Evolutionary conservation across 2,113 vertebrate species (phyloP), one percentile per base, ranked within the genome.

Genomic region (Numida meleagris): DNA sequence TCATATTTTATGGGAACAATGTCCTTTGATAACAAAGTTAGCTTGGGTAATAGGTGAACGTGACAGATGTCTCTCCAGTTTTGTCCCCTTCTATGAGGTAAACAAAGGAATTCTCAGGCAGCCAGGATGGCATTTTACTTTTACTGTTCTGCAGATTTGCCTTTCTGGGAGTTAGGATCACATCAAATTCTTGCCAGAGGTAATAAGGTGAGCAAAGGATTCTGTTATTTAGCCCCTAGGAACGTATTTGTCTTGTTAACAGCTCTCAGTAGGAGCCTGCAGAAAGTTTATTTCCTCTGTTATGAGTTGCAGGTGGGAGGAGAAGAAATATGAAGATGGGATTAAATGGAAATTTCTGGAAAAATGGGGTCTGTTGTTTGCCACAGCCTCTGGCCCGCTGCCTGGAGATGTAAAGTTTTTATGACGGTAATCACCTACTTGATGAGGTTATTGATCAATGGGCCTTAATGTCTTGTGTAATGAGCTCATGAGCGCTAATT

Each of bases 341-440:
- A 92, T 98, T n/a, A 98, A 97, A 82, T 97, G 97, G 98, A 98
- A 97, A 96, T 97, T 97, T 93, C 97, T 98, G 61, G 97, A 98
- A 94, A 97, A 97, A 75, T 92, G 82, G 42, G 96, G 97, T 31
- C 97, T 98, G 3, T 97, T 95, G 79, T 98, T 98, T 5, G 86
- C 96, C 18, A 97, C 97, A 5, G 95, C 93, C 14, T 98, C 97
- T 94, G 97, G 96, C 86, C 96, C 92, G 5, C 82, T 98, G 59
- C 97, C 98, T 40, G 86, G 95, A 31, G 12, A 96, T 33, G 96
- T 98, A 63, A 90, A 91, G 85, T 97, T 97, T 94, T 96, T 98
- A 98, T 76, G 65, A 96, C 10, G 97, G 97, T 98, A 72, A 97
- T 96, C 36, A 42, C 55, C 78, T 77, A 27, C 77, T 79, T 87